Percentiles rank a stretch among this genome's conserved stretches.
phyloP scores from a whole-genome alignment of 2,888 invertebrate genomes.

The Alentia gelatinosa region DNA sequence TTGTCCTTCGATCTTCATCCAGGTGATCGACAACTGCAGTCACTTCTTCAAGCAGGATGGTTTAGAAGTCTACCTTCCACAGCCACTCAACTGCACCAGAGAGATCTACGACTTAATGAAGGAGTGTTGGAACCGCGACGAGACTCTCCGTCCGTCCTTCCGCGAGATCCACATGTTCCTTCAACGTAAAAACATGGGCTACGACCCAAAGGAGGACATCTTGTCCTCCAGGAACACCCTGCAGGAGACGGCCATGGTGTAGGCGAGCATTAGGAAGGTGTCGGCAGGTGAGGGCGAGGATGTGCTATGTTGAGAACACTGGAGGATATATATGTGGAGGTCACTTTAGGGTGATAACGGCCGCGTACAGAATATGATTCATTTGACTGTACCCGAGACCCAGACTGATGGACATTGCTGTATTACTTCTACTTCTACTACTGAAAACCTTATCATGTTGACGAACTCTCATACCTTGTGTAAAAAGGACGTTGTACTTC shows the following conservation, averaged over 20 bases:
- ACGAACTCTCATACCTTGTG: too few species aligned
- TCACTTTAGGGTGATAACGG: too few species aligned
- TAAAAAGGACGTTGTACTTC: too few species aligned
- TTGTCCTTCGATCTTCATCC: constrained; percentile 69
- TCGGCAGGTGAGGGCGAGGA: too few species aligned
- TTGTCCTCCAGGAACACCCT: neutral
- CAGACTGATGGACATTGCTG: too few species aligned
- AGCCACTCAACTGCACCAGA: constrained; percentile 89
- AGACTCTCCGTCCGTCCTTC: constrained; percentile 91
- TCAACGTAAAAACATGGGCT: constrained; percentile 82
- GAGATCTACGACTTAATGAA: constrained; percentile 95
- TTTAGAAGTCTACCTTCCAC: constrained; percentile 84
- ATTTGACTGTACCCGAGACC: too few species aligned
- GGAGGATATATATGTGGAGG: too few species aligned
- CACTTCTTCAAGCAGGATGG: constrained; percentile 87
- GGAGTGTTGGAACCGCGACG: constrained; percentile 93
- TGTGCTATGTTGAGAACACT: too few species aligned
- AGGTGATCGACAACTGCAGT: constrained; percentile 90
- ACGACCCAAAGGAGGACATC: constrained; percentile 72
- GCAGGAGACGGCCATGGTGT: constrained; percentile 21
- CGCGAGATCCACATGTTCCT: constrained; percentile 93
- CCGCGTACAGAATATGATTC: too few species aligned
- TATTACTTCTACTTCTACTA: too few species aligned
- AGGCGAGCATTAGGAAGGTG: too few species aligned
- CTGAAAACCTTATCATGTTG: too few species aligned